Evolutionary conservation across 1,140 invertebrate species (phyloP).

Genomic region (Drosophila sp.): DNA sequence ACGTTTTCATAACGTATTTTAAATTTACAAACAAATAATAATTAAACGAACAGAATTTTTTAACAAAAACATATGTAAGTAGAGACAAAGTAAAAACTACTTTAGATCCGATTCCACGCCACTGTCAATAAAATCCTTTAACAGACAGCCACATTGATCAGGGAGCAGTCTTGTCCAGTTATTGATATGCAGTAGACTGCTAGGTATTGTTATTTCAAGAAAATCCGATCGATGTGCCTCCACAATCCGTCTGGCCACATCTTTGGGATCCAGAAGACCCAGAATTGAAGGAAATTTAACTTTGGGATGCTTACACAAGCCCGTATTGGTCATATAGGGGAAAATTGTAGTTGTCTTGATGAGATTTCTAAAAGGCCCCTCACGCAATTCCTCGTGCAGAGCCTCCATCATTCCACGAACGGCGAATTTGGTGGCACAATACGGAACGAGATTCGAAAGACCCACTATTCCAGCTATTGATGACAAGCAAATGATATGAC

Average conservation of each 20-base stretch:
- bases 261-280: slow-evolving; percentile 86
- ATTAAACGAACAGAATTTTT: not conserved
- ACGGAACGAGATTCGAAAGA: slow-evolving; percentile 89
- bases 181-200: slow-evolving; percentile 80
- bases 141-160: slow-evolving; percentile 69
- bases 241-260: slow-evolving; percentile 87
- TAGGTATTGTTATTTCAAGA: slow-evolving; percentile 85
- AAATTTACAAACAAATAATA: not conserved
- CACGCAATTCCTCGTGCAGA: slow-evolving; percentile 87
- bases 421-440: slow-evolving; percentile 92
- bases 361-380: slow-evolving; percentile 77
- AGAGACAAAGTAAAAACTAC: slow-evolving; percentile 26
- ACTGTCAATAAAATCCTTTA: slow-evolving; percentile 85
- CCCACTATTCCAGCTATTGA: slow-evolving; percentile 91
- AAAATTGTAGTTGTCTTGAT: slow-evolving; percentile 92
- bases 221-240: slow-evolving; percentile 86
- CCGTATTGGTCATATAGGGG: slow-evolving; percentile 93
- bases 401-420: slow-evolving; percentile 90
- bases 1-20: not conserved
- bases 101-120: slow-evolving; percentile 84
- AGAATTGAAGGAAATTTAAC: slow-evolving; percentile 89
- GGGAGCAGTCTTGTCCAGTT: slow-evolving; percentile 83
- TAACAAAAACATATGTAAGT: not conserved
- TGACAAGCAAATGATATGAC: slow-evolving; percentile 91
- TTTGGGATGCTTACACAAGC: slow-evolving; percentile 90